Percentiles rank a stretch among this genome's conserved stretches.
These are phyloP conservation scores for Malacoctenus gilli DNA, from an alignment of 2,797 vertebrate genomes.

Conservation along the genomic window DNA sequence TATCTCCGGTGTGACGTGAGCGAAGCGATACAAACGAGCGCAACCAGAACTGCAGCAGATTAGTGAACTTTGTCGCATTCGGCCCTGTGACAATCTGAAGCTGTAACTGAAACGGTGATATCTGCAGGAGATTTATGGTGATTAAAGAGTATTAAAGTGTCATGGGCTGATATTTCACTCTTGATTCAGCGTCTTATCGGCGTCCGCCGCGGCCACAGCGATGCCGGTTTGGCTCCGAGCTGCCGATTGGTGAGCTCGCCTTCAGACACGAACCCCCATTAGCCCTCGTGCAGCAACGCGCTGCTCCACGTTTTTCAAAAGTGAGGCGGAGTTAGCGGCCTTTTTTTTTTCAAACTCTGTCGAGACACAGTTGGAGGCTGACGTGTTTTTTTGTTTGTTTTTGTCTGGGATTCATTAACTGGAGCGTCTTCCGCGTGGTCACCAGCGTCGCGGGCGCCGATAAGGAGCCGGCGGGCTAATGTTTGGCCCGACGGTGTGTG, in stretches of 20 bases:
- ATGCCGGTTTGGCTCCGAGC: background rate
- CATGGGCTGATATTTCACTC: background rate
- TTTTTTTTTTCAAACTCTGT: background rate
- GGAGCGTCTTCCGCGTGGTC: conserved; percentile 17
- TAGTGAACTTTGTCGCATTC: no score
- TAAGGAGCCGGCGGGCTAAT: conserved; percentile 20
- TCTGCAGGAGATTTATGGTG: conserved; percentile 7
- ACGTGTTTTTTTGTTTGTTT: conserved; percentile 16
- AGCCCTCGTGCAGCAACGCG: conserved; percentile 24
- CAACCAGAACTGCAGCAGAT: no score
- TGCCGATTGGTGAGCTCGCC: conserved; percentile 24
- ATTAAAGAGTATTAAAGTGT: background rate
- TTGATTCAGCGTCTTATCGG: no score
- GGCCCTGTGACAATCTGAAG: no score
- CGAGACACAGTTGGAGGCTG: background rate
- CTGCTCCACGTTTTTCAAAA: conserved; percentile 30
- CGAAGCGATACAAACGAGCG: no score
- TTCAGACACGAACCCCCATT: conserved; percentile 37
- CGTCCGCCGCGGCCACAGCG: background rate
- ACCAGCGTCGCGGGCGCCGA: conserved; percentile 21
- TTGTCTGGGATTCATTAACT: conserved; percentile 7
- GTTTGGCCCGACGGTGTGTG: conserved; percentile 1
- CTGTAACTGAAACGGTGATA: background rate
- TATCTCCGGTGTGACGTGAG: no score
- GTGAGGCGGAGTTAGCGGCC: background rate